phyloP scores from a whole-genome alignment of 2,797 vertebrate species.

The Macropus fuliginosus region DNA sequence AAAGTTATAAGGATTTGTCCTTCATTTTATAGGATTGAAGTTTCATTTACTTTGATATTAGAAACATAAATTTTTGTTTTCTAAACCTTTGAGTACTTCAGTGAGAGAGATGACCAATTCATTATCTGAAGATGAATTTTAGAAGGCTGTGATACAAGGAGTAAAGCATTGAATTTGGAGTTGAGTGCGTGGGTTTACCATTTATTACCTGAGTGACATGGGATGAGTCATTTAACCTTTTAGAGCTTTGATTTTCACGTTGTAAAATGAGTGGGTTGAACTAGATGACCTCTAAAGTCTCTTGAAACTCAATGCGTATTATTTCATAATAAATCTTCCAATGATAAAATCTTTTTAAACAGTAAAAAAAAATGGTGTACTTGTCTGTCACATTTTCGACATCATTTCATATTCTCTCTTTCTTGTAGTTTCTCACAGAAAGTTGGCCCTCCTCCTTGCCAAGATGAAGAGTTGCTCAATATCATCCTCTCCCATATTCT shows the following conservation, averaged over 20 bases:
- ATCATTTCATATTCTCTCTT: too few species aligned
- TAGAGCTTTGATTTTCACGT: neutral
- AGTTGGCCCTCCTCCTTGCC: too few species aligned
- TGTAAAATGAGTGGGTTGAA: neutral
- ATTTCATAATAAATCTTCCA: neutral
- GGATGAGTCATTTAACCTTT: too few species aligned
- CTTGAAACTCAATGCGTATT: neutral
- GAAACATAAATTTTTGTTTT: neutral
- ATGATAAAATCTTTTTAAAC: too few species aligned
- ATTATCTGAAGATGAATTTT: neutral
- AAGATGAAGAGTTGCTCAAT: too few species aligned
- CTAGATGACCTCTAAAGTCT: neutral
- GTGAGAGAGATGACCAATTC: neutral
- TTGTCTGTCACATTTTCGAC: neutral
- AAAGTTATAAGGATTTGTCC: neutral
- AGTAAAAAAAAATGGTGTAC: neutral
- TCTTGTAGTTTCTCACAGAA: too few species aligned
- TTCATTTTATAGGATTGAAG: neutral
- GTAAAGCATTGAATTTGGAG: neutral
- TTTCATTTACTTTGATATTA: neutral
- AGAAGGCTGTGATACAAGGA: neutral
- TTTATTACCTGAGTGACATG: neutral
- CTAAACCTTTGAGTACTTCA: neutral
- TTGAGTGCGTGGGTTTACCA: neutral
- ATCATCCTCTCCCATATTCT: too few species aligned